Conservation (phyloP, 2,888 invertebrate genomes). For the Notodromas monacha region DNA sequence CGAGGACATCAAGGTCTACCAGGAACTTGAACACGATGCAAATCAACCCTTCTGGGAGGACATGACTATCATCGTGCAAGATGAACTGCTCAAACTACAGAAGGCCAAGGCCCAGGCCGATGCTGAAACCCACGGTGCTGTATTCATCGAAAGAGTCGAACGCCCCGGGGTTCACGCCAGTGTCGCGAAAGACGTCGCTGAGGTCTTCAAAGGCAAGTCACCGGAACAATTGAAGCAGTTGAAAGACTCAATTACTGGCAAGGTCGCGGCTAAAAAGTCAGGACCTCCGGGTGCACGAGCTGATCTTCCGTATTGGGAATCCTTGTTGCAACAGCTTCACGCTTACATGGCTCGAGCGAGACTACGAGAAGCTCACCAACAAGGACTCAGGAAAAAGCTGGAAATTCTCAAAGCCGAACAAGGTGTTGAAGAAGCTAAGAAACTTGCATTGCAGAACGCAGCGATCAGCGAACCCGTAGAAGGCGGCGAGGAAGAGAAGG, state of each 20-base stretch:
- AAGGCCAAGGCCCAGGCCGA: slow-evolving; percentile 27
- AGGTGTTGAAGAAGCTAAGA: slow-evolving; percentile 20
- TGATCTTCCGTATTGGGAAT: slow-evolving; percentile 94
- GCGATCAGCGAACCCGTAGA: slow-evolving; percentile 7
- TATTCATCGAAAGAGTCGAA: slow-evolving; percentile 14
- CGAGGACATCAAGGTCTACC: slow-evolving; percentile 81
- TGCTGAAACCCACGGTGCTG: slow-evolving; percentile 16
- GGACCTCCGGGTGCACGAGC: no score
- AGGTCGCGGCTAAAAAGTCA: slow-evolving; percentile 47
- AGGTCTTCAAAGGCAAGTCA: slow-evolving; percentile 70
- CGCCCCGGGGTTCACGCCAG: slow-evolving; percentile 59
- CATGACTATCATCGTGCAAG: slow-evolving; percentile 70
- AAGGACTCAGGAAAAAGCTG: slow-evolving; percentile 52
- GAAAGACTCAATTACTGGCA: slow-evolving; percentile 48
- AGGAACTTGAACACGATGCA: slow-evolving; percentile 56
- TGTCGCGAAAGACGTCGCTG: slow-evolving; percentile 57
- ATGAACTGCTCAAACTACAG: slow-evolving; percentile 54
- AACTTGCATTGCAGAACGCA: no score
- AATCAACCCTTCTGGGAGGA: slow-evolving; percentile 83
- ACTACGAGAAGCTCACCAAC: slow-evolving; percentile 64
- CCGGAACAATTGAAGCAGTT: slow-evolving; percentile 49
- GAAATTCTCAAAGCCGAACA: slow-evolving; percentile 60
- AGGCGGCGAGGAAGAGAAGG: slow-evolving; percentile 9
- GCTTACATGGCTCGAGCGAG: slow-evolving; percentile 74
- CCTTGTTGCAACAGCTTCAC: slow-evolving; percentile 66